Percentiles rank a stretch among this genome's conserved stretches.
Evolutionary conservation across 2,888 invertebrate species (phyloP).

Genomic region (Ectemnius continuus): DNA sequence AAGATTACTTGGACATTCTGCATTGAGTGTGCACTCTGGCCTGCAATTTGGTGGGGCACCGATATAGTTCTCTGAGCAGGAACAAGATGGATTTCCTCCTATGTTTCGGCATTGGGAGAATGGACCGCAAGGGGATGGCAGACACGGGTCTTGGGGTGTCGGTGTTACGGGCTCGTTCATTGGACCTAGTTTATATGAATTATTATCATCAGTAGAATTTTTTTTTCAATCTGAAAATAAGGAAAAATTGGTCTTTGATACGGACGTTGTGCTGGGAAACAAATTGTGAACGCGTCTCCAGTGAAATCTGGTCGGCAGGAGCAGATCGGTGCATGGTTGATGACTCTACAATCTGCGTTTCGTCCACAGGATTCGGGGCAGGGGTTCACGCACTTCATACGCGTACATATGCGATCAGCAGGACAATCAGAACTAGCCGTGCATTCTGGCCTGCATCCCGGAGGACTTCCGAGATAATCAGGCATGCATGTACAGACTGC

Average conservation of each 20-base stretch:
- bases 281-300: constrained; percentile 90
- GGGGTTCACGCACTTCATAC: constrained; percentile 88
- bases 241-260: constrained; percentile 11
- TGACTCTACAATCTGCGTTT: constrained; percentile 86
- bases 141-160: constrained; percentile 80
- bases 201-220: background rate
- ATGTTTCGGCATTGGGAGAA: constrained; percentile 80
- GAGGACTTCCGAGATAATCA: constrained; percentile 86
- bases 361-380: constrained; percentile 90
- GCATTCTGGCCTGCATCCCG: constrained; percentile 89
- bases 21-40: constrained; percentile 85
- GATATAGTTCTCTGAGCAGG: constrained; percentile 77
- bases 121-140: constrained; percentile 82
- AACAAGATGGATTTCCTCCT: constrained; percentile 79
- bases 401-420: constrained; percentile 86
- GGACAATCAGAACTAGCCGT: constrained; percentile 89
- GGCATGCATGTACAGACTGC: constrained; percentile 86
- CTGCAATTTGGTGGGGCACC: constrained; percentile 83
- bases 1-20: constrained; percentile 86
- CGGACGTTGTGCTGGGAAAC: constrained; percentile 70
- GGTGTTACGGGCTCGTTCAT: constrained; percentile 14
- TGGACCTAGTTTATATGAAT: constrained; percentile 23
- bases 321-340: constrained; percentile 92
- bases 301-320: constrained; percentile 85
- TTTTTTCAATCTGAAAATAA: background rate